Base-by-base conservation (phyloP, 2,797 vertebrate genomes). In the Phoeniculus purpureus region DNA sequence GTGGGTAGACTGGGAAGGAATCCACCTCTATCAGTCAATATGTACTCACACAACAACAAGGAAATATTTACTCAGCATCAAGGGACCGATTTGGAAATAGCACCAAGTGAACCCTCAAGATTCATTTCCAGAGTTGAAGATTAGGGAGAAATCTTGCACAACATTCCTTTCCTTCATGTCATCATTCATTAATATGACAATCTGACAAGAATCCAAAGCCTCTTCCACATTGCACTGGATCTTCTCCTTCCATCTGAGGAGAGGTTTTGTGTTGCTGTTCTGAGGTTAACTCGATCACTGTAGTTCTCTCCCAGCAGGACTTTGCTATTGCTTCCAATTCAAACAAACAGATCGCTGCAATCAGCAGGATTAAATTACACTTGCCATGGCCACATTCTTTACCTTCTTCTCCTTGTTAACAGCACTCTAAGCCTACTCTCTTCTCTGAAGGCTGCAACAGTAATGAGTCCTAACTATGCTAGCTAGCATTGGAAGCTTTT, bases 251-350 rank as follows among this genome's bases (percentile, higher is more conserved):
- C 25, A 70, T 40, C 47, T 70, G 29, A 81, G 32, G 37, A 43
- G 81, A 92, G 68, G 68, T 23, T 86, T 40, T 71, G 43, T 75
- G 43, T 27, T 32, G 43, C 84, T 79, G 3, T 74, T 90, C 72
- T 77, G 75, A 74, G 51, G 58, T 92, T 52, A 75, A 72, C 66
- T 68, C 12, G 34, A 85, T 77, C 73, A 62, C 55, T 84, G 75
- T 55, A 62, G 66, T 27, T 94, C 72, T 90, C 81, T 85, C 88
- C 71, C 82, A 91, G 74, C 78, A 93, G 85, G 62, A 88, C 61
- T 88, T 67, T 70, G 61, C 68, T 78, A 71, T 37, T 84, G 91
- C 88, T 91, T 90, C 85, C 87, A 92, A 85, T n/a, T 74, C 80
- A 90, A 91, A 76, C 78, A 87, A 90, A 70, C 75, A 83, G 58